A percentile compares a stretch with the other conserved stretches of the same genome.
Conservation (phyloP, 2,797 vertebrate genomes). For the Pangasius djambal region DNA sequence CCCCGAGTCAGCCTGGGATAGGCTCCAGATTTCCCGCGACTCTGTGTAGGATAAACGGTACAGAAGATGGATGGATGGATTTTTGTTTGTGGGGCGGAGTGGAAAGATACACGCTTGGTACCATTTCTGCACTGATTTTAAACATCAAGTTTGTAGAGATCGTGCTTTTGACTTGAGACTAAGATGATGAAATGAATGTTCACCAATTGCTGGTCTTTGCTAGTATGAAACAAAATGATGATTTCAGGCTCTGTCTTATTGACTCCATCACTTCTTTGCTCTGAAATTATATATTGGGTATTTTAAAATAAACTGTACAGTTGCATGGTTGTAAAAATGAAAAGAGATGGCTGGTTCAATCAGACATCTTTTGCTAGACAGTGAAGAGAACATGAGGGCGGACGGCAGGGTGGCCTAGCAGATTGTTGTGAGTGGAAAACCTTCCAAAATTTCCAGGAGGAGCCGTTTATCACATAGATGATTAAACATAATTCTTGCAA, state of each 20-base stretch:
- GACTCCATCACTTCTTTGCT: neutral
- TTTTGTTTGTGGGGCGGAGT: too few relatives aligned
- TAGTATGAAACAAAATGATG: too few relatives aligned
- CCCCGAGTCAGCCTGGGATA: too few relatives aligned
- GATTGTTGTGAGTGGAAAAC: slow-evolving; percentile 40
- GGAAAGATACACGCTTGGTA: too few relatives aligned
- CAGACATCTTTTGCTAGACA: too few relatives aligned
- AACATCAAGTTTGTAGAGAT: neutral
- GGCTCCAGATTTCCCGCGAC: too few relatives aligned
- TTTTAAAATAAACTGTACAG: neutral
- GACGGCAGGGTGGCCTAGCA: slow-evolving; percentile 48
- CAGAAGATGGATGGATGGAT: too few relatives aligned
- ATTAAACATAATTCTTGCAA: slow-evolving; percentile 27
- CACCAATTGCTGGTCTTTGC: neutral
- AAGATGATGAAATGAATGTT: neutral
- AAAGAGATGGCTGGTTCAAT: neutral
- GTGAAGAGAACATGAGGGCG: neutral
- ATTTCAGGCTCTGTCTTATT: neutral
- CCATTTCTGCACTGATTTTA: neutral
- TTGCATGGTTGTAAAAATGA: neutral
- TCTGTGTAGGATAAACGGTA: too few relatives aligned
- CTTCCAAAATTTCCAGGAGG: slow-evolving; percentile 49
- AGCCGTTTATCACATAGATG: slow-evolving; percentile 46
- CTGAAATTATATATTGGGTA: neutral
- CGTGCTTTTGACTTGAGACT: neutral